A percentile compares a stretch with the other conserved stretches of the same genome.
These are phyloP conservation scores for Lycopodina hypogea DNA, from an alignment of 37 sponge, comb jelly and placozoan genomes.

Conservation along the genomic window DNA sequence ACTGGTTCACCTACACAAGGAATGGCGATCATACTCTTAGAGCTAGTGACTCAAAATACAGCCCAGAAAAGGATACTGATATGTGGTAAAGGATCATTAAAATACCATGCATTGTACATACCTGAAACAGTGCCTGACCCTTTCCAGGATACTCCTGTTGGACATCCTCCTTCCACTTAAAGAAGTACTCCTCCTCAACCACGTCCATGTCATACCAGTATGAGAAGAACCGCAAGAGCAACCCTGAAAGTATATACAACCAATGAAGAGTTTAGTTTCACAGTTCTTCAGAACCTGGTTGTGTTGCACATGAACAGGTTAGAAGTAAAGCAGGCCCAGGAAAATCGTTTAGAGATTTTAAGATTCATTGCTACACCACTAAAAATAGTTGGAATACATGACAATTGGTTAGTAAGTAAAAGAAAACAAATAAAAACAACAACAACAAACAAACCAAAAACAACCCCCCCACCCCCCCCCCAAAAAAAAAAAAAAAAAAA, in stretches of 20 bases:
- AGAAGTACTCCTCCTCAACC: constrained; percentile 72
- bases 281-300: not conserved
- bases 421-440: too few species aligned
- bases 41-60: too few species aligned
- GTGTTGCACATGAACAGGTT: too few species aligned
- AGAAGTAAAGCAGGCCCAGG: too few species aligned
- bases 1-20: constrained; percentile 55
- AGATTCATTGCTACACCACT: too few species aligned
- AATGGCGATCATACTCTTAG: not conserved
- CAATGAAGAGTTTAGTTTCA: not conserved
- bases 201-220: constrained; percentile 77
- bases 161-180: constrained; percentile 79
- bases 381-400: too few species aligned
- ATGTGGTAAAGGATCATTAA: not conserved
- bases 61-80: too few species aligned
- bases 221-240: constrained; percentile 66
- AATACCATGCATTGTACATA: not conserved
- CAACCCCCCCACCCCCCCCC: too few species aligned
- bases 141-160: constrained; percentile 73
- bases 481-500: too few species aligned
- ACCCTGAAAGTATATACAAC: constrained; percentile 22
- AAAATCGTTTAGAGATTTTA: too few species aligned
- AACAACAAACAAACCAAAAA: too few species aligned
- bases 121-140: constrained; percentile 84
- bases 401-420: too few species aligned